Evolutionary conservation across 2,797 vertebrate species (phyloP).

Genomic region (Ctenopoma multispine): DNA sequence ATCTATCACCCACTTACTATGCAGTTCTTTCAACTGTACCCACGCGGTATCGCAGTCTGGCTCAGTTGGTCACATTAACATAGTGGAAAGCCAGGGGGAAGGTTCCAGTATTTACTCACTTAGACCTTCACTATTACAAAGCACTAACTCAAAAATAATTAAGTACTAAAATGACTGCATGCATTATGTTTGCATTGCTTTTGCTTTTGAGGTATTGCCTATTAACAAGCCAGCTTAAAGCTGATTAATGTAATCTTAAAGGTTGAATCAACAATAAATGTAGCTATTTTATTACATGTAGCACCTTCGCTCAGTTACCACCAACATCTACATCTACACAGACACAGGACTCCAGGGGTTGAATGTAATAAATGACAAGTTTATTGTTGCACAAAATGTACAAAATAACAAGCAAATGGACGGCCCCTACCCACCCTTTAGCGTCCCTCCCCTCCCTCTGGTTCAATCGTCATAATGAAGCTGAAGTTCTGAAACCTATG

Average conservation of each 20-base stretch:
- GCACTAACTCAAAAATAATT: no score
- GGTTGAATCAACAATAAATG: background rate
- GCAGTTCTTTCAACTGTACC: no score
- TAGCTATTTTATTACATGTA: background rate
- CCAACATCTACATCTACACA: slow-evolving; percentile 1
- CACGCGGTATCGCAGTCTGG: no score
- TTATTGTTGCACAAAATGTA: slow-evolving; percentile 94
- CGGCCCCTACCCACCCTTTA: slow-evolving; percentile 52
- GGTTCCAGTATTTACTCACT: no score
- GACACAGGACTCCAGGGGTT: slow-evolving; percentile 32
- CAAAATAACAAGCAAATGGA: slow-evolving; percentile 94
- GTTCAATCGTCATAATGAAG: slow-evolving; percentile 81
- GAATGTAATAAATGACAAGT: slow-evolving; percentile 89
- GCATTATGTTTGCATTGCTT: no score
- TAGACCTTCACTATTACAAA: no score
- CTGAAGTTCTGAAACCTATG: slow-evolving; percentile 87
- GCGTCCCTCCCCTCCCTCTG: slow-evolving; percentile 67
- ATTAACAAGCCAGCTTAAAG: background rate
- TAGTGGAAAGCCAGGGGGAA: no score
- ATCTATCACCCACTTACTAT: no score
- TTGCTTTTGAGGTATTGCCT: no score
- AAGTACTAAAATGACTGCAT: no score
- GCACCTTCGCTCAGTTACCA: background rate
- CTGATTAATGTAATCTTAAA: background rate
- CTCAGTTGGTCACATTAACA: no score